Conservation (phyloP, 2,888 invertebrate species). For the Synergus umbraculus region DNA sequence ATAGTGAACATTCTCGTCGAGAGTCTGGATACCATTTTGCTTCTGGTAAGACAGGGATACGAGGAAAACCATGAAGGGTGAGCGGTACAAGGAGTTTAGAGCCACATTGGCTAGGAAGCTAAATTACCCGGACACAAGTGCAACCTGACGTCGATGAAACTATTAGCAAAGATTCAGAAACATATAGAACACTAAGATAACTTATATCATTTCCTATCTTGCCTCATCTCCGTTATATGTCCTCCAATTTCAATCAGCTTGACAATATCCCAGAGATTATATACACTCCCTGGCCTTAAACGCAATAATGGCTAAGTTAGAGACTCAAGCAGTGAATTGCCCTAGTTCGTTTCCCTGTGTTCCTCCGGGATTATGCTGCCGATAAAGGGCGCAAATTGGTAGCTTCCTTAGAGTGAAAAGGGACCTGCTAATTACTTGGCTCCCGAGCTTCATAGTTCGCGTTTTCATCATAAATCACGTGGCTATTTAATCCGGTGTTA, state of each 20-base stretch:
- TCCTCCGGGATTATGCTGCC: slow-evolving; percentile 9
- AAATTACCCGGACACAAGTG: slow-evolving; percentile 64
- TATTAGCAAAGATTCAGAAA: slow-evolving; percentile 70
- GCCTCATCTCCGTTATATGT: slow-evolving; percentile 46
- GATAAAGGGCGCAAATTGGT: slow-evolving; percentile 29
- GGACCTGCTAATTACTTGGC: slow-evolving; percentile 28
- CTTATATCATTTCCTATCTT: slow-evolving; percentile 21
- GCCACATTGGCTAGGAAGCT: slow-evolving; percentile 64
- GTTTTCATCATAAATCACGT: slow-evolving; percentile 25
- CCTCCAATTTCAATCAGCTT: slow-evolving; percentile 52
- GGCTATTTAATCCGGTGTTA: slow-evolving; percentile 16
- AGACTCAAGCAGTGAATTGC: background rate
- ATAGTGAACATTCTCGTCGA: slow-evolving; percentile 72
- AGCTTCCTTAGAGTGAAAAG: slow-evolving; percentile 29
- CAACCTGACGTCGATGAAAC: slow-evolving; percentile 60
- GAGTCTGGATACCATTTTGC: slow-evolving; percentile 59
- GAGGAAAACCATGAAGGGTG: slow-evolving; percentile 28
- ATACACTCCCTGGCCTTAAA: background rate
- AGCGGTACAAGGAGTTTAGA: slow-evolving; percentile 45
- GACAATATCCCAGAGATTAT: slow-evolving; percentile 27
- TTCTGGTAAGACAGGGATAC: slow-evolving; percentile 49
- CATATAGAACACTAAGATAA: slow-evolving; percentile 47
- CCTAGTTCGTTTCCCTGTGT: slow-evolving; percentile 5
- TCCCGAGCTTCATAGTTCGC: slow-evolving; percentile 16
- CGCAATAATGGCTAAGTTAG: slow-evolving; percentile 12